Percentiles rank a stretch among this genome's conserved stretches.
Evolutionary conservation across 92 coral and sea anemone species (phyloP).

Genomic region (Porites rus): DNA sequence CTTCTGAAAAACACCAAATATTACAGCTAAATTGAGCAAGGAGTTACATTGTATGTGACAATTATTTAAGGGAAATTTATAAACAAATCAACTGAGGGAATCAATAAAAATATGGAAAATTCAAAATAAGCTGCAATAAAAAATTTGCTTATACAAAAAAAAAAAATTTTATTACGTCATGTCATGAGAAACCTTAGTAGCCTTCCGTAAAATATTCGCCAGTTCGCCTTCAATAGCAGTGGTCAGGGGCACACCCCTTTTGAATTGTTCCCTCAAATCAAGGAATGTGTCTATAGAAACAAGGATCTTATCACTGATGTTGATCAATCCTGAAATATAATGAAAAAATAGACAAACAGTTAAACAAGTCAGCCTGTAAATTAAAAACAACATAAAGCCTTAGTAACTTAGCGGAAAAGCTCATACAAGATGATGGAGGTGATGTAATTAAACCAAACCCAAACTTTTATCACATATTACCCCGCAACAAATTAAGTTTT

Average conservation of each 20-base stretch:
- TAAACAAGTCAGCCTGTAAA: background rate
- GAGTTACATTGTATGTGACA: background rate
- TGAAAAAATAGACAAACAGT: background rate
- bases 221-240: constrained; percentile 35
- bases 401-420: constrained; percentile 1
- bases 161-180: background rate
- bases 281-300: constrained; percentile 17
- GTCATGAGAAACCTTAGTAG: background rate
- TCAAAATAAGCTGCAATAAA: background rate
- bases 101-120: background rate
- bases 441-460: background rate
- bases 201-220: background rate
- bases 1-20: constrained; percentile 6
- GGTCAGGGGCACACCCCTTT: constrained; percentile 35
- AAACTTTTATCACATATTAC: background rate
- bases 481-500: constrained; percentile 3
- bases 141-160: background rate
- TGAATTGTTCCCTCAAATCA: constrained; percentile 34
- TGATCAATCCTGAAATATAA: constrained; percentile 21
- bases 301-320: constrained; percentile 29
- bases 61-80: background rate
- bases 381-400: background rate
- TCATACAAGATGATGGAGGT: background rate
- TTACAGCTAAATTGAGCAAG: constrained; percentile 2
- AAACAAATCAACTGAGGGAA: constrained; percentile 1